Base-by-base conservation (phyloP, 2,113 vertebrate genomes). In the Campylorhamphus procurvoides region DNA sequence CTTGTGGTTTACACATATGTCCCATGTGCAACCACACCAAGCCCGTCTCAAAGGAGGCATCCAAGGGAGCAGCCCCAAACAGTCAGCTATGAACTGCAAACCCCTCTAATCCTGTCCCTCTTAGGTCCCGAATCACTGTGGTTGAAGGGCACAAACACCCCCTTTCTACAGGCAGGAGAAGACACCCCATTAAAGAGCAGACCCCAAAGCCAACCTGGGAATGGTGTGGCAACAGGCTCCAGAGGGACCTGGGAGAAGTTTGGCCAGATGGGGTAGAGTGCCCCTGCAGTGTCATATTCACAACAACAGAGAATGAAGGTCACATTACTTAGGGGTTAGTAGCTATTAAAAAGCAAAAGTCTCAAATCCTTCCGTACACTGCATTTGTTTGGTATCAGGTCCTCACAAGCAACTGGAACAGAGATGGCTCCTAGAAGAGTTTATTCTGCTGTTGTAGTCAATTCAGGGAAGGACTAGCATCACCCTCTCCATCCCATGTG, bases 21-120 rank as follows among this genome's bases (percentile, higher is more conserved):
- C 37, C 49, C 3, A 1, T 0, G 0, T 14, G n/a, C 28, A 60
- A 49, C 25, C 22, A 12, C 12, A 1, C 29, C 0, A 7, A 87
- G 62, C 62, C 87, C 31, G 17, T 55, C 37, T 44, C 37, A 25
- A 77, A 74, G 23, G 7, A 84, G 39, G 31, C 31, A 81, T 39
- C 50, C 0, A 0, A 80, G 10, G 37, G 25, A 82, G 20, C 2
- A 3, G 44, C 19, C 42, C 40, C 46, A 37, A 73, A 10, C 2
- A 56, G 63, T 5, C 49, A 76, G 31, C 40, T 74, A 17, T 33
- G 58, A 66, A 40, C 40, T 1, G 0, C 23, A 19, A 67, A 42
- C 33, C 22, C 23, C 35, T n/a, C 31, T 71, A 33, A 86, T 11
- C 39, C 60, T 42, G 29, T 50, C 23, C 33, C 52, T 59, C 64